Evolutionary conservation across 2,797 vertebrate species (phyloP).

Genomic region (Buceros bicornis): DNA sequence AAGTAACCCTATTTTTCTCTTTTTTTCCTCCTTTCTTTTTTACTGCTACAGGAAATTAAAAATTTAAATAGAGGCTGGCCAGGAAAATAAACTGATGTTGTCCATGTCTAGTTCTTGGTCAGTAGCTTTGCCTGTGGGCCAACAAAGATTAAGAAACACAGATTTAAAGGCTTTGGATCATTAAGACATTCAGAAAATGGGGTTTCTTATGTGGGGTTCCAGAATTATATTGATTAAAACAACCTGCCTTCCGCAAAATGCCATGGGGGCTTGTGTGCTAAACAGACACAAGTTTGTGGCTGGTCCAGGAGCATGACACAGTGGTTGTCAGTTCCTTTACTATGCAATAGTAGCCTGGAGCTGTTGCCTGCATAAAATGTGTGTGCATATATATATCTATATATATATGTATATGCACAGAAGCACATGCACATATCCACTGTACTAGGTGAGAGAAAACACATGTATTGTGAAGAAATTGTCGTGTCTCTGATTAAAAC

Average conservation of each 20-base stretch:
- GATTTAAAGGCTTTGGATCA: not conserved
- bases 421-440: not conserved
- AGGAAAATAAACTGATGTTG: conserved; percentile 1
- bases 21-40: fast-evolving
- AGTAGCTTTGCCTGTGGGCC: not conserved
- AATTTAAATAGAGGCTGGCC: not conserved
- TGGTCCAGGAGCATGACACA: not conserved
- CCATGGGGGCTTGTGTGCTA: not conserved
- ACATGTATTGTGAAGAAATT: not conserved
- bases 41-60: conserved; percentile 20
- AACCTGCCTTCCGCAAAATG: not conserved
- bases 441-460: not conserved
- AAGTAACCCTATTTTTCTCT: not conserved
- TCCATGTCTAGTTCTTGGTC: not conserved
- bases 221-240: not conserved
- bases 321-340: not conserved
- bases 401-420: not conserved
- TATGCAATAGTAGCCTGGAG: not conserved
- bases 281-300: not conserved
- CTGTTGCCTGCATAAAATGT: not conserved
- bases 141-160: not conserved
- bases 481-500: not conserved
- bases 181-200: not conserved
- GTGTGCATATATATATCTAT: not conserved
- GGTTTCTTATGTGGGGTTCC: not conserved